These are phyloP conservation scores for Synanceia verrucosa DNA, from an alignment of 2,797 vertebrate species.

Conservation along the genomic window DNA sequence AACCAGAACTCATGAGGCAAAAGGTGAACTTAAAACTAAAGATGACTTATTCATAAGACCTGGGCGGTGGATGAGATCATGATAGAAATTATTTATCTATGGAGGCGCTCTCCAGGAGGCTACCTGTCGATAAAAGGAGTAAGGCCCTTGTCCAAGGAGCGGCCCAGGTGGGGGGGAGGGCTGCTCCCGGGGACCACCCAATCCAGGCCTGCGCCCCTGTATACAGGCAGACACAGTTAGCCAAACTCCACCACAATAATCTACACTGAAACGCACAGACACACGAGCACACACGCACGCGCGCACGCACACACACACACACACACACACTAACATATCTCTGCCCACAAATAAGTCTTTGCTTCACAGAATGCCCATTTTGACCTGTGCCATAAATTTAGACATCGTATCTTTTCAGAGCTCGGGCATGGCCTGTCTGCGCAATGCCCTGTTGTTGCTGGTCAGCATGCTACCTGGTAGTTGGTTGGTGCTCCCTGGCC, in stretches of 20 bases:
- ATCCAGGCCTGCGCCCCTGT: conserved; percentile 85
- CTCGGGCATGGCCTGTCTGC: not conserved
- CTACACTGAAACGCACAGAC: conserved; percentile 51
- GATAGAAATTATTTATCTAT: conserved; percentile 58
- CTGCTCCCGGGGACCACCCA: conserved; percentile 83
- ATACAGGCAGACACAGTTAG: conserved; percentile 75
- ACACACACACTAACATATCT: conserved; percentile 15
- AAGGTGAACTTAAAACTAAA: conserved; percentile 45
- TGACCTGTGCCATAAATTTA: not conserved
- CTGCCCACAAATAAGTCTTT: conserved; percentile 14
- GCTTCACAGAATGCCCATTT: not conserved
- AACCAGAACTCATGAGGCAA: conserved; percentile 27
- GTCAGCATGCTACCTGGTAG: conserved; percentile 82
- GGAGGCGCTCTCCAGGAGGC: conserved; percentile 68
- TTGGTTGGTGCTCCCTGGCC: conserved; percentile 79
- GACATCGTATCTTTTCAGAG: conserved; percentile 7
- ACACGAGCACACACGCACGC: conserved; percentile 22
- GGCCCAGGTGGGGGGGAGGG: conserved; percentile 83
- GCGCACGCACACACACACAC: conserved; percentile 29
- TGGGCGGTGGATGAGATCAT: conserved; percentile 56
- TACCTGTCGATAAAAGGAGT: conserved; percentile 85
- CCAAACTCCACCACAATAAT: conserved; percentile 52
- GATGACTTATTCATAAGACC: conserved; percentile 40
- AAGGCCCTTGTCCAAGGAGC: conserved; percentile 81
- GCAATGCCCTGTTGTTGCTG: not conserved